phyloP scores from a whole-genome alignment of 1,140 invertebrate genomes.

The Carposina sasakii region DNA sequence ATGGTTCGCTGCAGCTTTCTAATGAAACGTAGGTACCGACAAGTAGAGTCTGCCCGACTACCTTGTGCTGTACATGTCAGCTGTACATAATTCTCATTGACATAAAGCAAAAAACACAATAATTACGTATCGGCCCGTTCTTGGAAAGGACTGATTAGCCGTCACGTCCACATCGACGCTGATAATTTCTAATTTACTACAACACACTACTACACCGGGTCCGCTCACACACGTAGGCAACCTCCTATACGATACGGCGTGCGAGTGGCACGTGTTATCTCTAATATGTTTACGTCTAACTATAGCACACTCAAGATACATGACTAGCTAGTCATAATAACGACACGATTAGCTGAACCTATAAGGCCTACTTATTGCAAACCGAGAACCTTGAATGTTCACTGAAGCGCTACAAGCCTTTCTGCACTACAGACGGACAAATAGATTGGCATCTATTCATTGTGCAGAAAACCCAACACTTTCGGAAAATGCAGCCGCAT shows the following conservation, averaged over 20 bases:
- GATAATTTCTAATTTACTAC: too few relatives aligned
- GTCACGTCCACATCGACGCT: too few relatives aligned
- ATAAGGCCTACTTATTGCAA: background rate
- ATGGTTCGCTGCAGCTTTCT: constrained; percentile 57
- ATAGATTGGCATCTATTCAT: too few relatives aligned
- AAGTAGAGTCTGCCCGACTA: too few relatives aligned
- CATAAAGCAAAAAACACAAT: too few relatives aligned
- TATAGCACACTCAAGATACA: constrained; percentile 11
- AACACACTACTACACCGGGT: constrained; percentile 2
- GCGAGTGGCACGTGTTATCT: constrained; percentile 30
- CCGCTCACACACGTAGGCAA: constrained; percentile 5
- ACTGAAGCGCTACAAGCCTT: constrained; percentile 15
- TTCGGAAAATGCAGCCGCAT: too few relatives aligned
- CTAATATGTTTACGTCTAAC: constrained; percentile 12
- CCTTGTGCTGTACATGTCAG: too few relatives aligned
- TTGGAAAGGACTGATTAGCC: too few relatives aligned
- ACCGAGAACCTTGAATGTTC: constrained; percentile 18
- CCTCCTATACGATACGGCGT: constrained; percentile 8
- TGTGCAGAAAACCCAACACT: too few relatives aligned
- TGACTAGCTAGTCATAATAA: constrained; percentile 12
- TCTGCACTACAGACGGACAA: too few relatives aligned
- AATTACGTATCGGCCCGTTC: too few relatives aligned
- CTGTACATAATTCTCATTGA: too few relatives aligned
- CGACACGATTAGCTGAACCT: constrained; percentile 16
- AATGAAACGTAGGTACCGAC: constrained; percentile 41